Evolutionary conservation across 1,140 invertebrate species (phyloP), one percentile per base, ranked within the genome.

Genomic region (Euwallacea similis): DNA sequence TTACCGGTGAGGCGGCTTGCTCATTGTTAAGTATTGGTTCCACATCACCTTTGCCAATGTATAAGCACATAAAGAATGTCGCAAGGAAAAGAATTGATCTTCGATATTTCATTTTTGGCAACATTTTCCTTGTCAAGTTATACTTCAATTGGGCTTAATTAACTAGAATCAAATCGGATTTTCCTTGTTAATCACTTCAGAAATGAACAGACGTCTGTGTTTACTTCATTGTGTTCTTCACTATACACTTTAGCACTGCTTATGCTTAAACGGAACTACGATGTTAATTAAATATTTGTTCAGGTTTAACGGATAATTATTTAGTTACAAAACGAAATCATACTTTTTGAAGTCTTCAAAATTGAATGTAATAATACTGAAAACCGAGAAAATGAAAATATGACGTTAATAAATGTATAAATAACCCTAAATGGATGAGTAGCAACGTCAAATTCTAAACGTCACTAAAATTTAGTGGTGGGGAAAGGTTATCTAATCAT

Each of bases 21-120:
- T 9, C 43, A 21, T 64, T 21, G n/a, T 64, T 43, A 11, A 46
- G 44, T 46, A 46, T 43, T 7, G 63, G 63, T 54, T 54, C 63
- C n/a, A 66, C 42, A 13, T 66, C 63, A 11, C 15, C 10, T 7
- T 66, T 55, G 16, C 63, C 44, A 13, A 54, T 33, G 54, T 66
- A 66, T 13, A 53, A 15, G 21, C 47, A 54, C 10, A 43, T n/a
- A 11, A 66, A 55, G 42, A 66, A 66, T n/a, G 63, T 55, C 7
- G 13, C 43, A 9, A 66, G 8, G 41, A 66, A 66, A 42, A 66
- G 9, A 41, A 66, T 66, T 8, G 63, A 54, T 42, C 47, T 9
- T 41, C n/a, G 16, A 42, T 66, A 41, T 42, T 66, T 66, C 33
- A 66, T 54, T 54, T 11, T 42, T 13, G 46, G 9, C 13, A 50